phyloP scores from a whole-genome alignment of 1,140 invertebrate species.

The Homarus americanus region DNA sequence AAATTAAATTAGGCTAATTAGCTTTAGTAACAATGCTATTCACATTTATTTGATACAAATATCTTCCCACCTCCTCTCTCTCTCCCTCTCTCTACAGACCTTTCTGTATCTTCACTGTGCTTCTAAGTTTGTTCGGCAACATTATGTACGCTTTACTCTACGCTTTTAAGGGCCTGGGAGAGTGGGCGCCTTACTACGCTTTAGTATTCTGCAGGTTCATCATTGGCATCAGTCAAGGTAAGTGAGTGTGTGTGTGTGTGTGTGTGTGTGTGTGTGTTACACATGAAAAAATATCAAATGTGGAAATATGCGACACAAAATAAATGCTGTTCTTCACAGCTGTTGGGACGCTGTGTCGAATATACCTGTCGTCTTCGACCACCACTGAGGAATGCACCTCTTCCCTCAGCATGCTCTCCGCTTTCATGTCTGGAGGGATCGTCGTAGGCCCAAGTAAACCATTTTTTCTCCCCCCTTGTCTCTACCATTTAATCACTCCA shows the following conservation, averaged over 20 bases:
- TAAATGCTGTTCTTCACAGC: constrained; percentile 83
- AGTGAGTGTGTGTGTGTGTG: constrained; percentile 56
- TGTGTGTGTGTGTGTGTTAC: constrained; percentile 20
- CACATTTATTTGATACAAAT: no score
- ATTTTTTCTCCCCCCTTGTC: no score
- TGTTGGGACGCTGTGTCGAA: constrained; percentile 85
- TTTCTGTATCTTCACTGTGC: constrained; percentile 87
- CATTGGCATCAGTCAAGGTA: constrained; percentile 92
- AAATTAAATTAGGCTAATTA: no score
- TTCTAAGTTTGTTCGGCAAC: constrained; percentile 87
- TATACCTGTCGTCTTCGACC: constrained; percentile 93
- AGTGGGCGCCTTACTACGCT: constrained; percentile 83
- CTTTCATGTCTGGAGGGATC: constrained; percentile 93
- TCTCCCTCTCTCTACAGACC: no score
- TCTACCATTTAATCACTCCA: no score
- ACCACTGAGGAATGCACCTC: constrained; percentile 87
- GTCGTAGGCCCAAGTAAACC: constrained; percentile 88
- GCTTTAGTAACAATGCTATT: no score
- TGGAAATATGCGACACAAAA: neutral
- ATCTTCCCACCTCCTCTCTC: no score
- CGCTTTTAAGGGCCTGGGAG: constrained; percentile 79
- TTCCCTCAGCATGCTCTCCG: constrained; percentile 90
- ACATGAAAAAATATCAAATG: no score
- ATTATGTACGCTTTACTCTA: constrained; percentile 88
- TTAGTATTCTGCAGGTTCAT: constrained; percentile 85